These are phyloP conservation scores for Iselma pallidipennis DNA, from an alignment of 2,888 invertebrate species.

Conservation along the genomic window DNA sequence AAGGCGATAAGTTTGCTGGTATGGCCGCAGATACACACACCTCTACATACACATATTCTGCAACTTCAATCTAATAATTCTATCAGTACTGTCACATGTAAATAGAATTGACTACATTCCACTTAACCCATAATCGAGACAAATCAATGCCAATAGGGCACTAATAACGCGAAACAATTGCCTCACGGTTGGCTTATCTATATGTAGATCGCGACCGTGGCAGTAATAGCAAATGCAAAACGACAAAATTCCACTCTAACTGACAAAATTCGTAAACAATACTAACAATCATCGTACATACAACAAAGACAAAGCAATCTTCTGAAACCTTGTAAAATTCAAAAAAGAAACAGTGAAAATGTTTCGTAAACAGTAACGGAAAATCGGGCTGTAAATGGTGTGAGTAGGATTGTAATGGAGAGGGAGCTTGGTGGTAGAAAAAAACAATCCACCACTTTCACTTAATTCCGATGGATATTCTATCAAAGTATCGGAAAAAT, in stretches of 20 bases:
- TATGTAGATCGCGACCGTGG: conserved; percentile 29
- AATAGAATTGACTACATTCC: conserved; percentile 24
- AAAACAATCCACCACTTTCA: conserved; percentile 32
- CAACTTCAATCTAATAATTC: neutral
- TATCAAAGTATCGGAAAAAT: conserved; percentile 38
- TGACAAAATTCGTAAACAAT: too few relatives aligned
- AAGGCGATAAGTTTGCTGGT: neutral
- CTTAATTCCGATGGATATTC: conserved; percentile 26
- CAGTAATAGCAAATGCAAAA: neutral
- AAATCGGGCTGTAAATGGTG: neutral
- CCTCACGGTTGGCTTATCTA: conserved; percentile 39
- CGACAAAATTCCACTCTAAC: too few relatives aligned
- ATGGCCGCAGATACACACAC: neutral
- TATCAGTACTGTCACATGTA: conserved; percentile 12
- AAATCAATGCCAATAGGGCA: conserved; percentile 46
- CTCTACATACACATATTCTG: neutral
- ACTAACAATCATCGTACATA: neutral
- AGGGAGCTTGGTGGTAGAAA: too few relatives aligned
- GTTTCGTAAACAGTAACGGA: conserved; percentile 30
- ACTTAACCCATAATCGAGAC: conserved; percentile 34
- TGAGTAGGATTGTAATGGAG: neutral
- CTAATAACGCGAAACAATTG: conserved; percentile 43
- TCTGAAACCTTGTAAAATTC: conserved; percentile 28
- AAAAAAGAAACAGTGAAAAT: conserved; percentile 25
- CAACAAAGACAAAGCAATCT: neutral